Evolutionary conservation across 1,140 invertebrate genomes (phyloP).

Genomic region (Alviniconcha marisindica): DNA sequence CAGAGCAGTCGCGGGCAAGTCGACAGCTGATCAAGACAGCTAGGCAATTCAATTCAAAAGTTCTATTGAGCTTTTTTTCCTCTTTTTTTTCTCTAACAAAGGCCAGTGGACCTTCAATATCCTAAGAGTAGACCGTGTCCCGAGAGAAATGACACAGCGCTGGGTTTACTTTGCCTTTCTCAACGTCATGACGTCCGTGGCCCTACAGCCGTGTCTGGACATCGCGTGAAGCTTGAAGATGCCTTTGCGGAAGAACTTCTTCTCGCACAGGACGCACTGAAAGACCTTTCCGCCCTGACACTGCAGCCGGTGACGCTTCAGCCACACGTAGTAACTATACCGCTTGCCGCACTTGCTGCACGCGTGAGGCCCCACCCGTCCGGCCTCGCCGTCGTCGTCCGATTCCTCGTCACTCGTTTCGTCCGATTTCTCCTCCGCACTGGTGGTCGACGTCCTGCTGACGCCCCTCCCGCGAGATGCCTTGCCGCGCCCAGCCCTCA

Average conservation of each 20-base stretch:
- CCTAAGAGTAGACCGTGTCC: too few species aligned
- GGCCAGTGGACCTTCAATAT: too few species aligned
- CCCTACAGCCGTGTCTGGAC: neutral
- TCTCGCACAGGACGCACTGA: neutral
- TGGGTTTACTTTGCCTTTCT: neutral
- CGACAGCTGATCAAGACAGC: too few species aligned
- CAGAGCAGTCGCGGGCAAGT: too few species aligned
- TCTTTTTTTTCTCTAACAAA: too few species aligned
- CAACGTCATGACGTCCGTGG: neutral
- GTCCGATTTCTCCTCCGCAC: too few species aligned
- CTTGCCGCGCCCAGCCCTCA: neutral
- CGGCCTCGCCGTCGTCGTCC: neutral
- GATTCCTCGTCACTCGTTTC: neutral
- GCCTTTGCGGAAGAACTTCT: constrained; percentile 1
- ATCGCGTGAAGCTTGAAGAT: neutral
- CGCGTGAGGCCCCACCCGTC: neutral
- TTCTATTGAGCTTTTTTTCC: too few species aligned
- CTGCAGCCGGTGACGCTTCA: constrained; percentile 3
- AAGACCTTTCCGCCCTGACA: neutral
- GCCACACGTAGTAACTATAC: neutral
- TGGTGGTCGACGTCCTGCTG: too few species aligned
- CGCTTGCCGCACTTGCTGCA: neutral
- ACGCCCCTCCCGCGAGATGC: too few species aligned
- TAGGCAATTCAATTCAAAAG: too few species aligned
- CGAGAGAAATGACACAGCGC: too few species aligned